These are phyloP conservation scores for Tetraneura akinire DNA, from an alignment of 1,140 invertebrate genomes.

Conservation along the genomic window DNA sequence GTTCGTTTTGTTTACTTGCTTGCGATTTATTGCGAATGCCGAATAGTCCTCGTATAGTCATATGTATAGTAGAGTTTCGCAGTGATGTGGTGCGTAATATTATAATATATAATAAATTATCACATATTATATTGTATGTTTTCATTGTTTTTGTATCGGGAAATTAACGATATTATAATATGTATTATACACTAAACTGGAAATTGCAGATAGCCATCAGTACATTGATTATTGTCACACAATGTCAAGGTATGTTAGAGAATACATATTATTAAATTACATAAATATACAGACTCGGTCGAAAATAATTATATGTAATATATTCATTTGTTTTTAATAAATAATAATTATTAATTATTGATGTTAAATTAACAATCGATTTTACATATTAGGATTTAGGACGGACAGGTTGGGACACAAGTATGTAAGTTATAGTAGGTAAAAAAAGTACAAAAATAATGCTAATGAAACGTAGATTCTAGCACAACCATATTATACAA, in stretches of 20 bases:
- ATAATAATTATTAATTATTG: too few species aligned
- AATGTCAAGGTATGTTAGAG: constrained; percentile 24
- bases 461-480: too few species aligned
- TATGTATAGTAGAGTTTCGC: background rate
- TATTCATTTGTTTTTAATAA: background rate
- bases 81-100: background rate
- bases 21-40: constrained; percentile 1
- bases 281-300: background rate
- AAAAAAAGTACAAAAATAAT: too few species aligned
- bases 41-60: background rate
- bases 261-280: too few species aligned
- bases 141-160: background rate
- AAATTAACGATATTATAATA: constrained; percentile 3
- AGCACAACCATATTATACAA: too few species aligned
- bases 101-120: background rate
- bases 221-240: background rate
- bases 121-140: background rate
- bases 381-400: too few species aligned
- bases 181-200: constrained; percentile 15
- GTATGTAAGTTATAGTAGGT: too few species aligned
- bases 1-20: background rate
- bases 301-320: too few species aligned
- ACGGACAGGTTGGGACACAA: too few species aligned
- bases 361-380: too few species aligned
- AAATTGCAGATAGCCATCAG: background rate